These are phyloP conservation scores for Atta colombica DNA, from an alignment of 1,140 invertebrate genomes.

Conservation along the genomic window DNA sequence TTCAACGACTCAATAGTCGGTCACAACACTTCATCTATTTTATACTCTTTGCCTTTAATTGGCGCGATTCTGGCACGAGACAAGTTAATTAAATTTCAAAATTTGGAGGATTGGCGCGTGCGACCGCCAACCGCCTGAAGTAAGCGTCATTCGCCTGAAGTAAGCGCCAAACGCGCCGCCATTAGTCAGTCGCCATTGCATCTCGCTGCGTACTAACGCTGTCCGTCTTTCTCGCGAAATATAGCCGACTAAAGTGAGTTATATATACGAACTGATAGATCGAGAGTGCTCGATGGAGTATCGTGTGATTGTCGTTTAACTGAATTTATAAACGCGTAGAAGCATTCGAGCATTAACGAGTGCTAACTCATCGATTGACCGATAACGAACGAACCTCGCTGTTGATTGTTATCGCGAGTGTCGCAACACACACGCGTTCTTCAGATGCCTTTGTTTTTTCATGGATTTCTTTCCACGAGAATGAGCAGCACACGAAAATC, in stretches of 20 bases:
- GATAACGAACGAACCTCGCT: background rate
- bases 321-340: background rate
- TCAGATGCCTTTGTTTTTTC: background rate
- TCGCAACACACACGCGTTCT: background rate
- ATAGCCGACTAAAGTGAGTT: background rate
- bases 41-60: too few species aligned
- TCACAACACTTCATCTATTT: too few species aligned
- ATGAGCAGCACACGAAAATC: background rate
- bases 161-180: too few species aligned
- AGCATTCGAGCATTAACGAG: background rate
- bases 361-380: background rate
- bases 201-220: background rate
- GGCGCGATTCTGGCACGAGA: too few species aligned
- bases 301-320: background rate
- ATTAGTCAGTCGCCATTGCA: background rate
- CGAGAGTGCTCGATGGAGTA: background rate
- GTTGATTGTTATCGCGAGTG: background rate
- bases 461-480: background rate
- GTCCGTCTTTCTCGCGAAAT: background rate
- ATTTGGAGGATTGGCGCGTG: too few species aligned
- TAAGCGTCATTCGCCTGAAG: too few species aligned
- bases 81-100: too few species aligned
- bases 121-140: too few species aligned
- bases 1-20: too few species aligned
- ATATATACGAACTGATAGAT: background rate